Evolutionary conservation across 2,888 invertebrate species (phyloP), one percentile per base, ranked within the genome.

Genomic region (Drosophila fulvimacula): DNA sequence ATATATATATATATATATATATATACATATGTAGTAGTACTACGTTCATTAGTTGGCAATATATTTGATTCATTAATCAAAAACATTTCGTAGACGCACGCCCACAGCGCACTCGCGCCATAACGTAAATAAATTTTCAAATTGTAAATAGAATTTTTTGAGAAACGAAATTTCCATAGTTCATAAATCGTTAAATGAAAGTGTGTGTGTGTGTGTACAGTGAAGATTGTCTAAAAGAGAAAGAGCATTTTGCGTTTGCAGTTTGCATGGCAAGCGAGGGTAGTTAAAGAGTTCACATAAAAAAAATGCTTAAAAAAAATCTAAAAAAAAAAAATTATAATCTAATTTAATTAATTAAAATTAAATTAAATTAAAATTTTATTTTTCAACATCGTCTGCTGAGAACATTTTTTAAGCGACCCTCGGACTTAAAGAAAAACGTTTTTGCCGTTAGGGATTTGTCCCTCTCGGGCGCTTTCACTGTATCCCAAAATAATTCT

Each of bases 141-240:
- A 19, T 63, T 63, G 21, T 38, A 19, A 34, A 61, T 60, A 30
- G 30, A 36, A 55, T 68, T 57, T 60, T 15, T n/a, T 27, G 5
- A 9, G 24, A 27, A 36, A 56, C 38, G n/a, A 36, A 52, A 34
- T 46, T 53, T 59, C 49, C 52, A 62, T 65, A 68, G 76, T 76
- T 76, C 73, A 82, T 82, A 73, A 87, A 76, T 84, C 64, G 66
- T 69, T 64, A 63, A 74, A 58, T 13, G 19, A 3, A 21, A 27
- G 24, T 46, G 38, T 48, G 6, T 27, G 15, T 32, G 24, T 24
- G n/a, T 3, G 27, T 3, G 11, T 24, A 41, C 55, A 55, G 55
- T 41, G 21, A 21, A 10, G 55, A 30, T 6, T 15, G 10, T 15
- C 6, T 41, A 21, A 32, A 19, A 13, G 41, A 15, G 17, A 17